phyloP scores from a whole-genome alignment of 2,113 vertebrate species.

The Halcyon senegalensis region DNA sequence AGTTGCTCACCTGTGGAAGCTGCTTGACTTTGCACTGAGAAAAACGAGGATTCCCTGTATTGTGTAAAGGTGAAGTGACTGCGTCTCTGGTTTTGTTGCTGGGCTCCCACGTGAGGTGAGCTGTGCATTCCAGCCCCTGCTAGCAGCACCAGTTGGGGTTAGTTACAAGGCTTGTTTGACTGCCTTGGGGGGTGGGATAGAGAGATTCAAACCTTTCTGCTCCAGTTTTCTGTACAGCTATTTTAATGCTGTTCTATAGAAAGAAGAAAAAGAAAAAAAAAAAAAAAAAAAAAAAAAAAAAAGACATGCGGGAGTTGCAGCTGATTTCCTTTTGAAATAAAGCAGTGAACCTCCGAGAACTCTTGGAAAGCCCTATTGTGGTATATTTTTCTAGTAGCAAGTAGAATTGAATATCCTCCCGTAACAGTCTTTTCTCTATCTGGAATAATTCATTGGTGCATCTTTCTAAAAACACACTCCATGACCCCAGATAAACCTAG shows the following conservation, averaged over 20 bases:
- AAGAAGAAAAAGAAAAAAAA: too few relatives aligned
- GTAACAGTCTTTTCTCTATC: not conserved
- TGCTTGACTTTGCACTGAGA: not conserved
- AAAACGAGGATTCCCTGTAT: not conserved
- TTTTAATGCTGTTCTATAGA: not conserved
- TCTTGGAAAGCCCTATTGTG: not conserved
- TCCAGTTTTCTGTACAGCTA: not conserved
- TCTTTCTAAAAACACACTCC: not conserved
- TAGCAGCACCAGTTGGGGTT: not conserved
- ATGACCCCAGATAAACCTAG: not conserved
- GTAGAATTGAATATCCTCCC: not conserved
- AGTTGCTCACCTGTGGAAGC: not conserved
- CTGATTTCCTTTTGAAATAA: not conserved
- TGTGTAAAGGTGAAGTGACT: not conserved
- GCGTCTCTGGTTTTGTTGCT: fast-evolving
- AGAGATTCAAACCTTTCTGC: not conserved
- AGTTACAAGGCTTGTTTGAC: not conserved
- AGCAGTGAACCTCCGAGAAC: not conserved
- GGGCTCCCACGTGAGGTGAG: not conserved
- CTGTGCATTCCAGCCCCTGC: not conserved
- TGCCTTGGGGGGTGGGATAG: not conserved
- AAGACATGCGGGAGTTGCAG: not conserved
- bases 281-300: too few relatives aligned
- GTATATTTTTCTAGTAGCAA: not conserved
- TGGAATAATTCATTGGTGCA: not conserved